Evolutionary conservation across 2,797 vertebrate species (phyloP).

Genomic region (Sebastes taczanowskii): DNA sequence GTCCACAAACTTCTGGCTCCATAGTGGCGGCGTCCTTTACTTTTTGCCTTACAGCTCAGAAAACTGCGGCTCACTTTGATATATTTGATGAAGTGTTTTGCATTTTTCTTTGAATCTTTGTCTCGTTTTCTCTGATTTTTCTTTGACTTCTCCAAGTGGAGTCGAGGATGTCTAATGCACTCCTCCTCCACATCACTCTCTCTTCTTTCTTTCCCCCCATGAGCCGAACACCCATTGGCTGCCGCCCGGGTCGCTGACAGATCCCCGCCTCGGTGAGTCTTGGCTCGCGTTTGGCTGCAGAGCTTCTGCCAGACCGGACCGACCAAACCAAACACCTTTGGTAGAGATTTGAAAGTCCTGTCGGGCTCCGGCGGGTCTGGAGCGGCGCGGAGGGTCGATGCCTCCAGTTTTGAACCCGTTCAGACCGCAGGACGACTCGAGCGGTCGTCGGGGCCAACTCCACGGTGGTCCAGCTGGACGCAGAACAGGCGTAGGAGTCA

Average conservation of each 20-base stretch:
- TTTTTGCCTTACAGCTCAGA: not conserved
- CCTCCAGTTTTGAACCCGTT: not conserved
- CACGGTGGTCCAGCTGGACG: conserved; percentile 59
- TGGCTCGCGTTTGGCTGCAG: conserved; percentile 7
- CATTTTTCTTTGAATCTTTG: not conserved
- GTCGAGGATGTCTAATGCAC: conserved; percentile 3
- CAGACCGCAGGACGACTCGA: conserved; percentile 37
- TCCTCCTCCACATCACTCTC: conserved; percentile 11
- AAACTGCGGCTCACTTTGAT: not conserved
- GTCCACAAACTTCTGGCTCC: not conserved
- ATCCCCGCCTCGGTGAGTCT: conserved; percentile 53
- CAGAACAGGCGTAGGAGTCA: conserved; percentile 3
- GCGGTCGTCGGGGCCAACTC: conserved; percentile 39
- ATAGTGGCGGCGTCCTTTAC: not conserved
- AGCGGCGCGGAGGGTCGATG: conserved; percentile 30
- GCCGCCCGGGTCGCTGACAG: conserved; percentile 41
- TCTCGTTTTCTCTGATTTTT: not conserved
- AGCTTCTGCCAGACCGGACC: conserved; percentile 25
- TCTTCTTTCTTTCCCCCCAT: not conserved
- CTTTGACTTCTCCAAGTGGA: not conserved
- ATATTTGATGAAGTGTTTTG: conserved; percentile 18
- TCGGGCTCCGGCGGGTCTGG: conserved; percentile 61
- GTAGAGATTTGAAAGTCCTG: not conserved
- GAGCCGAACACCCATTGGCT: conserved; percentile 23
- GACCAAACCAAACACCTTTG: conserved; percentile 70